phyloP scores from a whole-genome alignment of 2,113 vertebrate species.

The Pseudorasbora parva region DNA sequence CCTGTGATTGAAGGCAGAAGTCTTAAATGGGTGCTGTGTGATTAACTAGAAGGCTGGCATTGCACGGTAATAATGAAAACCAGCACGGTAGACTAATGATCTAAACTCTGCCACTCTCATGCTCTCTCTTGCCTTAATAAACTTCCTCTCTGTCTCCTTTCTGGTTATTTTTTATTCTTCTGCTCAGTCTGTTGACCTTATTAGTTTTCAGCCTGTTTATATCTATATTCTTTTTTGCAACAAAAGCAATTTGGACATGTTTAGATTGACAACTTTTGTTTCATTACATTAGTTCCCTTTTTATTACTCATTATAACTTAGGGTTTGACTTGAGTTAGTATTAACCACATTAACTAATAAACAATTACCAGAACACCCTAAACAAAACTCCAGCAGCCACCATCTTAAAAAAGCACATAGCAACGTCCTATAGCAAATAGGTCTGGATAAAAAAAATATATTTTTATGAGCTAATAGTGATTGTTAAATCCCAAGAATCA shows the following conservation, averaged over 20 bases:
- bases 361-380: too few species aligned
- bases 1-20: constrained; percentile 64
- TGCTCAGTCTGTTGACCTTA: constrained; percentile 15
- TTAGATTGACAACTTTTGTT: constrained; percentile 25
- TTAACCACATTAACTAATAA: too few species aligned
- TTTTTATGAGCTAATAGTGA: too few species aligned
- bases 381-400: too few species aligned
- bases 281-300: constrained; percentile 2
- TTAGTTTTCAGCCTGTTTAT: background rate
- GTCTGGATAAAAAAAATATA: too few species aligned
- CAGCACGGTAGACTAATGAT: constrained; percentile 79
- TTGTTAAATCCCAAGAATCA: too few species aligned
- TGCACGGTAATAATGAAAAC: constrained; percentile 75
- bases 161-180: constrained; percentile 35
- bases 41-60: constrained; percentile 76
- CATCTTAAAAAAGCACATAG: too few species aligned
- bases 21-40: constrained; percentile 77
- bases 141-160: constrained; percentile 60
- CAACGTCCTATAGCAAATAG: too few species aligned
- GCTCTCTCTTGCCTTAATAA: constrained; percentile 70
- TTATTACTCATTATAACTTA: background rate
- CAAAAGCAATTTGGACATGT: constrained; percentile 27
- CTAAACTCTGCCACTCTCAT: constrained; percentile 77
- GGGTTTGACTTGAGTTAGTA: too few species aligned
- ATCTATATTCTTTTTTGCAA: background rate